phyloP scores from a whole-genome alignment of 2,888 invertebrate genomes.

The Pemphredon lugubris region DNA sequence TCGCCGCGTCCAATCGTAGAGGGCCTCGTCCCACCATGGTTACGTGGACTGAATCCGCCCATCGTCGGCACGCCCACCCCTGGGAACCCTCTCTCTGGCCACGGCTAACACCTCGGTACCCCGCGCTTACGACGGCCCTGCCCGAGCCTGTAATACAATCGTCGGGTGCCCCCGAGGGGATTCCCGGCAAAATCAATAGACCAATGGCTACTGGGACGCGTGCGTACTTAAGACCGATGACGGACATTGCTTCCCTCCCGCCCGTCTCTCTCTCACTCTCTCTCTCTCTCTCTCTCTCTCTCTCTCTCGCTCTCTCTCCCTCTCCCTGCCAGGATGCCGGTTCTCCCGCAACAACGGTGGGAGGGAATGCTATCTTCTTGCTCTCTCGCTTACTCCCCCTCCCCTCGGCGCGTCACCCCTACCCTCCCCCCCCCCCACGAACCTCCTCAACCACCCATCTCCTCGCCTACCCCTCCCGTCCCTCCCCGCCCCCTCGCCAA shows the following conservation, averaged over 20 bases:
- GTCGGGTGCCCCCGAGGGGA: conserved; percentile 35
- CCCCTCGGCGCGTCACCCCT: no score
- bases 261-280: not conserved
- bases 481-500: not conserved
- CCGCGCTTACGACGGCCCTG: conserved; percentile 25
- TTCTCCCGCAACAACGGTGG: no score
- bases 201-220: conserved; percentile 77
- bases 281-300: no score
- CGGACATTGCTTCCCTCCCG: conserved; percentile 68
- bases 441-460: no score
- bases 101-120: conserved; percentile 12
- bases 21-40: conserved; percentile 27
- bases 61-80: conserved; percentile 4
- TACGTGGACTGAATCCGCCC: conserved; percentile 26
- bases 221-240: conserved; percentile 71
- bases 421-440: no score
- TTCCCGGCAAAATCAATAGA: conserved; percentile 75
- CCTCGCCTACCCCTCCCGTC: no score
- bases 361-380: no score
- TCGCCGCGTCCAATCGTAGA: conserved; percentile 18
- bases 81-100: not conserved
- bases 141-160: conserved; percentile 36
- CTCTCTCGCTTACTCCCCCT: conserved; percentile 20
- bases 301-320: no score
- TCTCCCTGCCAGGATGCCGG: no score